phyloP scores from a whole-genome alignment of 2,113 vertebrate species.

The Circaetus gallicus region DNA sequence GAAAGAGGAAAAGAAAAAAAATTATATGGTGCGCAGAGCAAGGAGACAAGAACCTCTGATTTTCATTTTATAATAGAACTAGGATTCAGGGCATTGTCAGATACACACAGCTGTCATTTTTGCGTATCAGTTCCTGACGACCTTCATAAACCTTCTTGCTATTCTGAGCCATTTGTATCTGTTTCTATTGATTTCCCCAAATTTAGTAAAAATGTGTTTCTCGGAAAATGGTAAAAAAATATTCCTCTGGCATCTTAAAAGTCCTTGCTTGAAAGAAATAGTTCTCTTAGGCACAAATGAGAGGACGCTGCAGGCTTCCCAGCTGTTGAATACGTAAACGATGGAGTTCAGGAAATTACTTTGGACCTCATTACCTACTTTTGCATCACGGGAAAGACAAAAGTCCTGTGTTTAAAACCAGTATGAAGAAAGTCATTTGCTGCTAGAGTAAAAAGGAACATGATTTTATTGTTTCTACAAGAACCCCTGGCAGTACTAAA shows the following conservation, averaged over 20 bases:
- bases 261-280: background rate
- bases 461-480: background rate
- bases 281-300: background rate
- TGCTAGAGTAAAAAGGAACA: background rate
- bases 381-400: background rate
- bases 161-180: background rate
- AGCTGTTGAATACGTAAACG: background rate
- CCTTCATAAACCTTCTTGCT: background rate
- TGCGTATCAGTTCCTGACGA: fast-evolving
- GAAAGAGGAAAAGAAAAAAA: background rate
- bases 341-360: background rate
- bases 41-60: background rate
- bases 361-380: background rate
- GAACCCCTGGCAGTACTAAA: background rate
- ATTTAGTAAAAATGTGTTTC: background rate
- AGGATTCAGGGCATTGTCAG: background rate
- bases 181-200: background rate
- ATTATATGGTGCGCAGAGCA: background rate
- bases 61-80: background rate
- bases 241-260: background rate
- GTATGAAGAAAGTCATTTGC: background rate
- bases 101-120: background rate
- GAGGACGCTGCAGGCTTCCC: background rate
- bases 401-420: background rate
- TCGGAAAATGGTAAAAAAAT: background rate